Conservation (phyloP, 2,113 vertebrate species). For the Lepisosteus osseus region DNA sequence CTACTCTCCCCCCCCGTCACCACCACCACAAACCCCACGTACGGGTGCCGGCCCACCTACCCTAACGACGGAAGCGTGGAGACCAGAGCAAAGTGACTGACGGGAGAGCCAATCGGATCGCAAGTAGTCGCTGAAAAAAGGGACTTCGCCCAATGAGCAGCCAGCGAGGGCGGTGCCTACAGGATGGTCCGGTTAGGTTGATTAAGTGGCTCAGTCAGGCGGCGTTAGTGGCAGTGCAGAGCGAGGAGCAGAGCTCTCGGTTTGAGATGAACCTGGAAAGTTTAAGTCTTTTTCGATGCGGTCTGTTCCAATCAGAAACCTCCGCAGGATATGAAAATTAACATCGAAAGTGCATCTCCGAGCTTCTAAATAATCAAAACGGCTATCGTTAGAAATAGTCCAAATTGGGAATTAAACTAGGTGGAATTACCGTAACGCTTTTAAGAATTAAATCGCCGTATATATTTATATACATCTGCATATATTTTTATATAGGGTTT, state of each 20-base stretch:
- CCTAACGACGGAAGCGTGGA: conserved; percentile 10
- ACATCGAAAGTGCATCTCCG: conserved; percentile 2
- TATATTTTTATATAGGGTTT: too few species aligned
- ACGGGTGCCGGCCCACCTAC: neutral
- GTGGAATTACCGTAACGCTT: too few species aligned
- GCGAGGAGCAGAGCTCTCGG: neutral
- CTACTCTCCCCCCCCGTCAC: too few species aligned
- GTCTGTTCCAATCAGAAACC: conserved; percentile 2
- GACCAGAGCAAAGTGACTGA: neutral
- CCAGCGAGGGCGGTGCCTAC: neutral
- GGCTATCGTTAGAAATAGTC: neutral
- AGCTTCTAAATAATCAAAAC: neutral
- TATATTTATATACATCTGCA: too few species aligned
- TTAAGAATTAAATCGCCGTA: too few species aligned
- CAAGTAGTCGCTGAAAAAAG: conserved; percentile 3
- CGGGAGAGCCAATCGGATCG: neutral
- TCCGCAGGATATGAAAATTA: neutral
- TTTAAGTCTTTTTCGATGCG: conserved; percentile 9
- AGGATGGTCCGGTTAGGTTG: conserved; percentile 12
- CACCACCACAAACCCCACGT: too few species aligned
- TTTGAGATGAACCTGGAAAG: conserved; percentile 11
- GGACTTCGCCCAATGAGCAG: conserved; percentile 1
- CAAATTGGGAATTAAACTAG: neutral
- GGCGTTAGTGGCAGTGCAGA: neutral
- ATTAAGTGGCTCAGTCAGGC: neutral